Base-by-base conservation (phyloP, 2,888 invertebrate genomes). In the Geotrupes spiniger region DNA sequence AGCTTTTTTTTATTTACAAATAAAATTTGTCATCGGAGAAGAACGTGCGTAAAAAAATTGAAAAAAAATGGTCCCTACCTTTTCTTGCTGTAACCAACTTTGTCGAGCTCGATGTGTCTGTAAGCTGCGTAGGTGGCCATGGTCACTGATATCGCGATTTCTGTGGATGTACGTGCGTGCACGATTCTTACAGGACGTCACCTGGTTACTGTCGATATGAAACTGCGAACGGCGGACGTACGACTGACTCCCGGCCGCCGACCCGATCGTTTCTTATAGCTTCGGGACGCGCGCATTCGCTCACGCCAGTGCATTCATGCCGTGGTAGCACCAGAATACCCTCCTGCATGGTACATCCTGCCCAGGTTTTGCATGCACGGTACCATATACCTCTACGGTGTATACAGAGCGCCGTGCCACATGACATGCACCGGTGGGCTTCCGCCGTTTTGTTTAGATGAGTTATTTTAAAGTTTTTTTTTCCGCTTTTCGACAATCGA, bases 81-180 rank as follows among this genome's bases (percentile, higher is more conserved):
- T 78, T 90, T 90, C 78, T 93, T 93, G 73, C 92, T 90, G 76
- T 88, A 89, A 74, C 92, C 92, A 73, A 92, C 88, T 78, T 92
- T 91, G 82, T 92, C 92, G 66, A 93, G 85, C 78, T 92, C 92
- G 75, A 93, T 87, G 78, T 92, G 92, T 78, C 92, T 89, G 81
- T 91, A 92, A 63, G 90, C 86, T 72, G 92, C 90, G 81, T 92
- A 92, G 72, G 92, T 89, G 74, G 92, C 92, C 92, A 92, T 90
- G 67, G 64, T 71, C 57, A 59, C 59, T 59, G 50, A 36, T 49
- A 50, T 52, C 48, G 50, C 48, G 33, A 33, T 21, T 21, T 21
- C 6, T n/a, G n/a, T n/a, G n/a, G n/a, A n/a, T n/a, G n/a, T n/a
- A 29, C 9, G 8, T n/a, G 14, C 11, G 33, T 33, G 12, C 33